Percentiles rank a stretch among this genome's conserved stretches.
Evolutionary conservation across 2,888 invertebrate genomes (phyloP).

Genomic region (Lepidonotus clava): DNA sequence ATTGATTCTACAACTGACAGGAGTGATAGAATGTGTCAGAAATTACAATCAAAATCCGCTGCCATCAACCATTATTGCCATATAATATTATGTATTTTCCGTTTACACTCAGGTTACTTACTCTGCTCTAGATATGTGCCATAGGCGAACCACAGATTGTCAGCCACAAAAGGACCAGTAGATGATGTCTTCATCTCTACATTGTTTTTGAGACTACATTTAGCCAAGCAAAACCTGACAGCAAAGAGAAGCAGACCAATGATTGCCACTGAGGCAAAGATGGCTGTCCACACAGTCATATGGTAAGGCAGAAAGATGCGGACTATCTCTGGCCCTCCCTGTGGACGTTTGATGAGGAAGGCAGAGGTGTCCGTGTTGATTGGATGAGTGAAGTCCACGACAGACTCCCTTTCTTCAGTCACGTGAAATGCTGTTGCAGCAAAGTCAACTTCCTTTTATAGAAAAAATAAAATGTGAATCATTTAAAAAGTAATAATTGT

Average conservation of each 20-base stretch:
- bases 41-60: no score
- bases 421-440: conserved; percentile 68
- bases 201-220: background rate
- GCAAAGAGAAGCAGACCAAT: conserved; percentile 3
- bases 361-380: conserved; percentile 25
- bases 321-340: background rate
- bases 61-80: no score
- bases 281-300: conserved; percentile 3
- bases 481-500: no score
- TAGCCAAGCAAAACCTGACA: background rate
- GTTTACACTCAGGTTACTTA: no score
- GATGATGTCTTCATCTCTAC: background rate
- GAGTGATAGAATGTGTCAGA: no score
- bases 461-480: no score
- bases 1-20: no score
- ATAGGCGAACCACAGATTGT: conserved; percentile 35
- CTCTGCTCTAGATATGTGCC: conserved; percentile 13
- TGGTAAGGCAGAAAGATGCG: conserved; percentile 3
- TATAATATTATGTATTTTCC: no score
- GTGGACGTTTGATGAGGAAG: conserved; percentile 21
- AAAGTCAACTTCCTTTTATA: conserved; percentile 67
- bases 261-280: background rate
- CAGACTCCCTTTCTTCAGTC: conserved; percentile 65
- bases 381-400: conserved; percentile 66
- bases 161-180: background rate